These are phyloP conservation scores for Drosophila subpulchrella DNA, from an alignment of 1,140 invertebrate genomes.

Conservation along the genomic window DNA sequence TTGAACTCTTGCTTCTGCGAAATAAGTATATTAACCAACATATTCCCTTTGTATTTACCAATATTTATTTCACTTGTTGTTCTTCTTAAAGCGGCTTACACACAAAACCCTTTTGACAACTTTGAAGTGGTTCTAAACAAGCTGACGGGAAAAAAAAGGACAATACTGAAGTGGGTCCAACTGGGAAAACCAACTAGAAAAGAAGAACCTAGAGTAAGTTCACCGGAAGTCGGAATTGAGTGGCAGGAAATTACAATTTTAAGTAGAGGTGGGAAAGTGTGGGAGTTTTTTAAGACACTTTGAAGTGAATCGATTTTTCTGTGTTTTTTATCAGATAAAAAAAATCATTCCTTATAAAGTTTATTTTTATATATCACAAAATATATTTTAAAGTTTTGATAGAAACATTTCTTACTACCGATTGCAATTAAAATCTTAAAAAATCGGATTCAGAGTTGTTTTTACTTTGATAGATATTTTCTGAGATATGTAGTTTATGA, in stretches of 20 bases:
- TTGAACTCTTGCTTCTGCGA: constrained; percentile 7
- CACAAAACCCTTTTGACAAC: constrained; percentile 31
- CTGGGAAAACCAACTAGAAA: constrained; percentile 18
- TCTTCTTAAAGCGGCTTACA: constrained; percentile 37
- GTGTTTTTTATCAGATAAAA: no score
- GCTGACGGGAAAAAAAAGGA: constrained; percentile 10
- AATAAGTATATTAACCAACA: constrained; percentile 30
- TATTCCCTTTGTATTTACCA: constrained; percentile 33
- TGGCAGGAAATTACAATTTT: constrained; percentile 78
- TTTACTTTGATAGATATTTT: no score
- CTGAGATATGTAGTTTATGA: not conserved
- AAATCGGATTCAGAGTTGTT: no score
- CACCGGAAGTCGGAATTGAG: constrained; percentile 67
- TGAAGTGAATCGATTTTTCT: no score
- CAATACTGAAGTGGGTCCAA: constrained; percentile 17
- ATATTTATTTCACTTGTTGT: constrained; percentile 50
- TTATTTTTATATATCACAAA: no score
- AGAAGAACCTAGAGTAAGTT: constrained; percentile 10
- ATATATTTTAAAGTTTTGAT: no score
- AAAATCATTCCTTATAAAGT: no score
- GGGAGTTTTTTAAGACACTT: not conserved
- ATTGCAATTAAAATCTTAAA: no score
- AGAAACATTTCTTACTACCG: no score
- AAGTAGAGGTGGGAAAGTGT: constrained; percentile 3
- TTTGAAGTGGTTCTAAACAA: constrained; percentile 22